phyloP scores from a whole-genome alignment of 2,797 vertebrate genomes.

The Simalia tracyae region DNA sequence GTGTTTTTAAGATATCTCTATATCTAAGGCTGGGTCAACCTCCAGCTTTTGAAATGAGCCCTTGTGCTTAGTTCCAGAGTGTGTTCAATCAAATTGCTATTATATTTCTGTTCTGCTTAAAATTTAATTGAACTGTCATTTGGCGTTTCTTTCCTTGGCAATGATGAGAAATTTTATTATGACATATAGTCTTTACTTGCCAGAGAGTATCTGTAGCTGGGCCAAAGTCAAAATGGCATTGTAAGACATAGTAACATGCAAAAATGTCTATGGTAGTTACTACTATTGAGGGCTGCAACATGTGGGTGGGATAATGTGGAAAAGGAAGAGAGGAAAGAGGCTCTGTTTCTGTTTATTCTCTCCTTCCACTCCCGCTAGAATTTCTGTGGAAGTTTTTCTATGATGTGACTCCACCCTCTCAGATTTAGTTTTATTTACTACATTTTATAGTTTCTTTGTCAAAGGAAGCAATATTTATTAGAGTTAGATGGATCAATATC shows the following conservation, averaged over 20 bases:
- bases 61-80: background rate
- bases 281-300: background rate
- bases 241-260: background rate
- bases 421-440: background rate
- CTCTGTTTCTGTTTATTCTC: background rate
- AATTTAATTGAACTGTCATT: constrained; percentile 7
- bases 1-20: background rate
- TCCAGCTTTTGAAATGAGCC: background rate
- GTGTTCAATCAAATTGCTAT: background rate
- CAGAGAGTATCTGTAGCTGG: background rate
- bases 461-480: background rate
- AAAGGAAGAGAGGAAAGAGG: background rate
- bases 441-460: background rate
- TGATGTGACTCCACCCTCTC: background rate
- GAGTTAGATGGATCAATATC: background rate
- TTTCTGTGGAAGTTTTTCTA: background rate
- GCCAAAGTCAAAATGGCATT: background rate
- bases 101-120: constrained; percentile 10
- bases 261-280: background rate
- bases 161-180: constrained; percentile 16
- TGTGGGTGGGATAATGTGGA: background rate
- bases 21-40: background rate
- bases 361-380: background rate
- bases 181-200: background rate
- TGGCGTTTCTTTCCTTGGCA: constrained; percentile 7